Conservation (phyloP, 2,797 vertebrate genomes). For the Halcyon badia region DNA sequence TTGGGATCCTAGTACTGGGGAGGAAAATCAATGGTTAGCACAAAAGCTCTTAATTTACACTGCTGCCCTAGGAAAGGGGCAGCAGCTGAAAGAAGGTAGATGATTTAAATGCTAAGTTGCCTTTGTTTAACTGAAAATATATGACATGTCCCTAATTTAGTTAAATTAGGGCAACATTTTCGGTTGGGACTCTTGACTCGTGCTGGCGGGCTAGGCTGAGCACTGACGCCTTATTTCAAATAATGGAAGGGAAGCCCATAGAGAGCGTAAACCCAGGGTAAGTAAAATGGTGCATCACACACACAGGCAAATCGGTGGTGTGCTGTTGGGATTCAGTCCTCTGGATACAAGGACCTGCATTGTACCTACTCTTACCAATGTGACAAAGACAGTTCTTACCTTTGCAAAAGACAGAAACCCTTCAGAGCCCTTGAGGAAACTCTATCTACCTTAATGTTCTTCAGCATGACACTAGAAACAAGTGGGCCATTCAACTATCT, state of each 20-base stretch:
- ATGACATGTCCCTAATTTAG: not conserved
- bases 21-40: conserved; percentile 46
- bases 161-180: not conserved
- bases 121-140: conserved; percentile 39
- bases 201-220: accelerated
- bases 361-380: not conserved
- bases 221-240: not conserved
- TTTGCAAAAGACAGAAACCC: not conserved
- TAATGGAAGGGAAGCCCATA: not conserved
- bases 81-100: conserved; percentile 10
- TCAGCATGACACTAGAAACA: not conserved
- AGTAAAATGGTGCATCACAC: not conserved
- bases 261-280: not conserved
- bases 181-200: not conserved
- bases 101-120: not conserved
- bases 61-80: not conserved
- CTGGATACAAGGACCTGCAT: not conserved
- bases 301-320: not conserved
- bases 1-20: conserved; percentile 13
- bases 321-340: not conserved
- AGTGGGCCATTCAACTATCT: not conserved
- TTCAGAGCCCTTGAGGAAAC: not conserved
- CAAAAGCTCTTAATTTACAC: conserved; percentile 51
- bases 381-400: not conserved
- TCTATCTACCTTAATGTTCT: not conserved